Conservation (phyloP, 2,113 vertebrate species). For the Pollimyrus isidori region DNA sequence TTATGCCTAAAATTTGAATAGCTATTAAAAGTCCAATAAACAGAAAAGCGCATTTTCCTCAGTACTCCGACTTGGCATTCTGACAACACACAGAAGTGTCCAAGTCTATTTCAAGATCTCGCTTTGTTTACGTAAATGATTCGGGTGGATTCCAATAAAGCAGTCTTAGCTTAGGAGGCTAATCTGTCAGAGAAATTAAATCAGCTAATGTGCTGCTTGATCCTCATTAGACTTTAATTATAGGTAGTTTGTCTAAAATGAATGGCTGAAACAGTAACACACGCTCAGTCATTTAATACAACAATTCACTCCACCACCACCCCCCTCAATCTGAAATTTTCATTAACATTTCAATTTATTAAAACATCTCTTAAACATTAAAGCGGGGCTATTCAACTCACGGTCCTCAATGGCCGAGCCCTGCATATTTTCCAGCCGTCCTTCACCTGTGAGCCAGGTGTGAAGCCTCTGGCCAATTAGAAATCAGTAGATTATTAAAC, state of each 20-base stretch:
- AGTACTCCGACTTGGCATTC: neutral
- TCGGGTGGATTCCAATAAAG: neutral
- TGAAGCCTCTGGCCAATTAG: too few species aligned
- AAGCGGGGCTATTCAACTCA: too few species aligned
- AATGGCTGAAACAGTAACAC: neutral
- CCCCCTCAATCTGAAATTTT: too few species aligned
- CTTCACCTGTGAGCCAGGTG: too few species aligned
- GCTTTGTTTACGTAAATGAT: neutral
- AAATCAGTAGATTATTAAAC: too few species aligned
- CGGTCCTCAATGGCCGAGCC: too few species aligned
- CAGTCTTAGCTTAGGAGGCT: slow-evolving; percentile 25
- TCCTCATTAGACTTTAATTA: slow-evolving; percentile 10
- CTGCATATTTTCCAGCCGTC: too few species aligned
- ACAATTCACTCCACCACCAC: too few species aligned
- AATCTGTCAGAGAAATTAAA: slow-evolving; percentile 34
- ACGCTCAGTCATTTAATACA: too few species aligned
- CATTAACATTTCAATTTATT: too few species aligned
- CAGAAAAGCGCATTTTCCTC: neutral
- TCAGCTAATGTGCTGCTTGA: slow-evolving; percentile 15
- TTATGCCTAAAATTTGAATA: neutral
- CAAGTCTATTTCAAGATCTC: neutral
- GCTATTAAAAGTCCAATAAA: neutral
- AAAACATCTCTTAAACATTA: too few species aligned
- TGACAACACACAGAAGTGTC: neutral
- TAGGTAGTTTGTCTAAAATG: slow-evolving; percentile 7